A percentile compares a stretch with the other conserved stretches of the same genome.
Conservation (phyloP, 2,797 vertebrate genomes). For the Ceryle rudis region DNA sequence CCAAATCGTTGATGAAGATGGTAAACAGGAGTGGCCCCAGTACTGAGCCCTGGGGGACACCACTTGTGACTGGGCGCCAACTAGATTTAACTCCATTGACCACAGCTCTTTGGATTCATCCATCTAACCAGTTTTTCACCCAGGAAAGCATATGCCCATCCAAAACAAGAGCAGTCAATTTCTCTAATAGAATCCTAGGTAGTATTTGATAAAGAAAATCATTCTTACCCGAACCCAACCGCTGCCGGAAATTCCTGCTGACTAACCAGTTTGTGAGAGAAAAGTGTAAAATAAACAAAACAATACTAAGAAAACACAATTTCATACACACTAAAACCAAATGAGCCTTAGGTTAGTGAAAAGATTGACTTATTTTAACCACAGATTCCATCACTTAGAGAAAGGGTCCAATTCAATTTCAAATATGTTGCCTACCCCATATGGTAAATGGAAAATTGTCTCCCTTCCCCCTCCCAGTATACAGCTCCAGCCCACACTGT, state of each 20-base stretch:
- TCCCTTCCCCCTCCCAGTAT: neutral
- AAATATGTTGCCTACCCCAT: neutral
- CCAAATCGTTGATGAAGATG: no score
- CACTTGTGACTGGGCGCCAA: no score
- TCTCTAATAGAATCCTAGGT: no score
- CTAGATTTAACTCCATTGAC: no score
- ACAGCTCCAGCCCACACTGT: neutral
- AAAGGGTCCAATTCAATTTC: neutral
- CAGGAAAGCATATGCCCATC: no score
- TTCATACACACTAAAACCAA: neutral
- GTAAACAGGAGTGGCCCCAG: no score
- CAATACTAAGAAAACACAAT: neutral
- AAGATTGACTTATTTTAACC: neutral
- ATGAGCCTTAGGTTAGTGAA: neutral
- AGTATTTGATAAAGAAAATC: neutral
- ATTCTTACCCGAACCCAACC: constrained; percentile 42
- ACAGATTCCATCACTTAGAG: neutral
- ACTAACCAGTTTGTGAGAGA: constrained; percentile 43
- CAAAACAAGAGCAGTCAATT: no score
- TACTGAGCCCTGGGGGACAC: no score
- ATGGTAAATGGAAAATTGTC: neutral
- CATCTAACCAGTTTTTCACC: no score
- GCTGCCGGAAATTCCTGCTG: constrained; percentile 60
- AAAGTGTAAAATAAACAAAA: neutral
- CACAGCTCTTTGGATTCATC: no score